A percentile compares a stretch with the other conserved stretches of the same genome.
Conservation (phyloP, 2,113 vertebrate genomes). For the Actenoides lindsayi region DNA sequence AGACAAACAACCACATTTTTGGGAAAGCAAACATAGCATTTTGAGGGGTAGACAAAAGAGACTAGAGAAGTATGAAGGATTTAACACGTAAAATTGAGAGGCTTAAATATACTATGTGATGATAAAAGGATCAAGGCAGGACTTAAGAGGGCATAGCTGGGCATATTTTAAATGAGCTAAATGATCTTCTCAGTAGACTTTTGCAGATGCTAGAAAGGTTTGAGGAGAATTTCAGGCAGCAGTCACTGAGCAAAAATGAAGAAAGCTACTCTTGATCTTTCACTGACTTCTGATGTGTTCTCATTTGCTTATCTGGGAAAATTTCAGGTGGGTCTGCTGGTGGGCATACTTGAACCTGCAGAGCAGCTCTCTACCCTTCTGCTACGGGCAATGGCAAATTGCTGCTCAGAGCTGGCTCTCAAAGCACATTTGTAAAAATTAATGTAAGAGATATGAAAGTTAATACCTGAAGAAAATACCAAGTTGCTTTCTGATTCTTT, state of each 20-base stretch:
- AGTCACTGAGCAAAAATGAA: background rate
- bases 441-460: constrained; percentile 15
- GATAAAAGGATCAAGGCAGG: background rate
- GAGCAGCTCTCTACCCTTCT: background rate
- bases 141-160: constrained; percentile 6
- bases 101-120: background rate
- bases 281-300: background rate
- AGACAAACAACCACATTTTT: background rate
- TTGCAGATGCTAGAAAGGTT: background rate
- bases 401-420: background rate
- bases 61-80: background rate
- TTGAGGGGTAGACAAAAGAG: constrained; percentile 14
- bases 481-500: constrained; percentile 14
- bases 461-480: background rate
- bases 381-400: background rate
- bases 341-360: background rate
- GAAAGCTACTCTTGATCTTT: background rate
- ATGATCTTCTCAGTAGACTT: background rate
- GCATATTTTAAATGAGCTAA: background rate
- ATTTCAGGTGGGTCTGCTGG: background rate
- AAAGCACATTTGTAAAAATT: constrained; percentile 7
- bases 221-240: background rate
- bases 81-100: constrained; percentile 9
- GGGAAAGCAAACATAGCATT: background rate
- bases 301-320: background rate